A percentile compares a stretch with the other conserved stretches of the same genome.
These are phyloP conservation scores for Panagrolaimus sp. DNA, from an alignment of 1,140 invertebrate species.

Conservation along the genomic window DNA sequence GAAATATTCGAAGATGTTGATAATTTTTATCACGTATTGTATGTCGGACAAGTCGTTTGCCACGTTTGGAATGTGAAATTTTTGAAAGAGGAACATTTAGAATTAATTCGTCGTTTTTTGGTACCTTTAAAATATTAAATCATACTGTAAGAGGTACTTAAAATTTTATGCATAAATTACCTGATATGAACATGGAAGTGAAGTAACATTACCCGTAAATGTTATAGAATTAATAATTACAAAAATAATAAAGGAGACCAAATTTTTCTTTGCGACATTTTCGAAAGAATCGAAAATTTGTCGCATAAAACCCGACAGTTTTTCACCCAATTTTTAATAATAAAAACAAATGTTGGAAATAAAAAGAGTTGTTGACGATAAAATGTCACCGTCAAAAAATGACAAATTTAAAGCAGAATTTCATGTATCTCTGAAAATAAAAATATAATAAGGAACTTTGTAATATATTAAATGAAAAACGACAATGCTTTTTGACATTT, in stretches of 20 bases:
- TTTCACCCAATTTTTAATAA: too few relatives aligned
- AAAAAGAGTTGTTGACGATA: too few relatives aligned
- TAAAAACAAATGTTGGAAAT: too few relatives aligned
- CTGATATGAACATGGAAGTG: constrained; percentile 36
- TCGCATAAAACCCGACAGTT: constrained; percentile 3
- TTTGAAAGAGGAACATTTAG: constrained; percentile 31
- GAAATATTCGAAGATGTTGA: constrained; percentile 32
- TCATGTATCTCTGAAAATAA: too few relatives aligned
- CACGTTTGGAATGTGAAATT: constrained; percentile 10
- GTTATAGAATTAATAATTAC: neutral
- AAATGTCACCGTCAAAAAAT: too few relatives aligned
- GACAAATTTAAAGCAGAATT: too few relatives aligned
- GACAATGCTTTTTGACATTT: too few relatives aligned
- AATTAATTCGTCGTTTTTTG: constrained; percentile 32
- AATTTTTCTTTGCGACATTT: neutral
- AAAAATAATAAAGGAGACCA: neutral
- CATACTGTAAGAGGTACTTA: neutral
- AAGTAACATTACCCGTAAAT: neutral
- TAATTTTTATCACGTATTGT: constrained; percentile 1
- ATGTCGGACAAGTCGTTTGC: constrained; percentile 1
- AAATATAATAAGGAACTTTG: too few relatives aligned
- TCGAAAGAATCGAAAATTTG: neutral
- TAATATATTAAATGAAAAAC: too few relatives aligned
- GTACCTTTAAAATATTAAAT: constrained; percentile 22
- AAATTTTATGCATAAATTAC: constrained; percentile 13